These are phyloP conservation scores for Elysia chlorotica DNA, from an alignment of 1,140 invertebrate species.

Conservation along the genomic window DNA sequence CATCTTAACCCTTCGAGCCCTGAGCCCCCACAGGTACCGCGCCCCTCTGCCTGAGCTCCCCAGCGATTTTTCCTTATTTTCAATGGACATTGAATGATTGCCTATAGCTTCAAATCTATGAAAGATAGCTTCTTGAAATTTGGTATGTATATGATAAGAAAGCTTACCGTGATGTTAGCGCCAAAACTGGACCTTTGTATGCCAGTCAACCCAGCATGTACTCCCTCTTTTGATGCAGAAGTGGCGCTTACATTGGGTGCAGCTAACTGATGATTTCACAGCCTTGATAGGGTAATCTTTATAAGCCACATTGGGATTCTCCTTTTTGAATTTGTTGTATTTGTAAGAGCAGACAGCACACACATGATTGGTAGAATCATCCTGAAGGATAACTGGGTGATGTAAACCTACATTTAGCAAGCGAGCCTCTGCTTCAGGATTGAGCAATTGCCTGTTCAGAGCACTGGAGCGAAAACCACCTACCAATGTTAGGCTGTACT, in stretches of 20 bases:
- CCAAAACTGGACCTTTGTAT: conserved; percentile 10
- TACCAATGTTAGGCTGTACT: background rate
- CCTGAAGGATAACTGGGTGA: background rate
- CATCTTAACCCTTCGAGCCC: background rate
- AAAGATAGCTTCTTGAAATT: background rate
- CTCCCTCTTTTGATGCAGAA: background rate
- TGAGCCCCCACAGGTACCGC: background rate
- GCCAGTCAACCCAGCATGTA: conserved; percentile 24
- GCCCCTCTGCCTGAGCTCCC: background rate
- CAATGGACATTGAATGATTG: background rate
- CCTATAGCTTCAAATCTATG: background rate
- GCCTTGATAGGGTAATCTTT: background rate
- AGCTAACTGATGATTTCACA: background rate
- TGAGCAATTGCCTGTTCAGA: background rate
- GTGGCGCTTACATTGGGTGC: background rate
- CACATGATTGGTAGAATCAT: background rate
- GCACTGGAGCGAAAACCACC: background rate
- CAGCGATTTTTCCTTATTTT: background rate
- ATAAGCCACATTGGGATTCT: background rate
- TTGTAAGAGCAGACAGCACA: background rate
- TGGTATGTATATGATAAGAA: no score
- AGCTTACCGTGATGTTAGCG: background rate
- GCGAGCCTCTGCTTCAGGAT: background rate
- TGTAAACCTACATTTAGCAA: background rate
- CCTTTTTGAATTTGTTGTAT: background rate